These are phyloP conservation scores for Pyrrhosoma nymphula DNA, from an alignment of 2,888 invertebrate genomes.

Conservation along the genomic window DNA sequence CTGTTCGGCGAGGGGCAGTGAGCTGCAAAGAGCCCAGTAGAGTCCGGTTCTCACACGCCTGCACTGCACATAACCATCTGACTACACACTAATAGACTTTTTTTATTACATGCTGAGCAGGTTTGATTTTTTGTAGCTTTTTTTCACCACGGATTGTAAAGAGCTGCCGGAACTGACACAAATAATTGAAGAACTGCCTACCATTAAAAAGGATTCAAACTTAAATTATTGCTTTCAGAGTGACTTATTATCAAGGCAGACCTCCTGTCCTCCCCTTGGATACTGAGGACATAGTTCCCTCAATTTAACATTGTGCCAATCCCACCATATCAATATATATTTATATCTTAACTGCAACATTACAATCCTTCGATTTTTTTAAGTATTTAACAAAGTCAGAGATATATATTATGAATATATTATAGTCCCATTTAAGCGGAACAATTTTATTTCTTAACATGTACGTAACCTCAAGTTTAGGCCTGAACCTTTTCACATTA, in stretches of 20 bases:
- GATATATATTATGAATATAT: constrained; percentile 68
- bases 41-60: constrained; percentile 28
- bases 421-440: constrained; percentile 65
- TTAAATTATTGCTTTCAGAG: constrained; percentile 72
- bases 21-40: background rate
- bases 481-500: constrained; percentile 73
- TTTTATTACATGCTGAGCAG: constrained; percentile 71
- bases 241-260: constrained; percentile 68
- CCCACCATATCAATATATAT: constrained; percentile 39
- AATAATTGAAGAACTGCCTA: constrained; percentile 67
- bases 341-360: constrained; percentile 41
- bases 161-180: constrained; percentile 71
- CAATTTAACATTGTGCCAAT: constrained; percentile 24
- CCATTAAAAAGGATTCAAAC: constrained; percentile 51
- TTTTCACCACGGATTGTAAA: constrained; percentile 70
- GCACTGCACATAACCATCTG: constrained; percentile 65
- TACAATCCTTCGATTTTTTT: constrained; percentile 64
- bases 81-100: constrained; percentile 63
- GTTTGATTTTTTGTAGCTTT: constrained; percentile 70
- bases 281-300: constrained; percentile 35
- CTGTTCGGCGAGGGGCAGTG: background rate
- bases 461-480: constrained; percentile 71
- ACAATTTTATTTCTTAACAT: constrained; percentile 67
- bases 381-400: constrained; percentile 68
- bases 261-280: background rate